A percentile compares a stretch with the other conserved stretches of the same genome.
These are phyloP conservation scores for Coregonus suidteri DNA, from an alignment of 2,797 vertebrate genomes.

Conservation along the genomic window DNA sequence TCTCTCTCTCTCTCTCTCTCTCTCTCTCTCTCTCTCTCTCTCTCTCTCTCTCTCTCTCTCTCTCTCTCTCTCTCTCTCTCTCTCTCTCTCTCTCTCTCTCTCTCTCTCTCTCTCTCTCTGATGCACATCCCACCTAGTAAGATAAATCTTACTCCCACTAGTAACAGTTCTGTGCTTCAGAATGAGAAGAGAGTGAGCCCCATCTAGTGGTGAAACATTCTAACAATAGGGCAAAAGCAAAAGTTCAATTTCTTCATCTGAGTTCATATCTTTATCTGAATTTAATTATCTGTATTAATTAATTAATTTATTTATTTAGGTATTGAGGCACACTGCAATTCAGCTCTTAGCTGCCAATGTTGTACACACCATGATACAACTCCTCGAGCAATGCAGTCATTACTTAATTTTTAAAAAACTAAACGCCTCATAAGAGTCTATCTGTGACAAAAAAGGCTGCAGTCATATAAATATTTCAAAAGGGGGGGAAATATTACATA, in stretches of 20 bases:
- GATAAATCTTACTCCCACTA: background rate
- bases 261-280: background rate
- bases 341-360: background rate
- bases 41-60: too few species aligned
- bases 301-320: background rate
- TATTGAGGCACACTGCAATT: background rate
- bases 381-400: background rate
- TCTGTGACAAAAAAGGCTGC: background rate
- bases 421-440: background rate
- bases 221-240: background rate
- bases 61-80: too few species aligned
- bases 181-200: background rate
- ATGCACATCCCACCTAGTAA: background rate
- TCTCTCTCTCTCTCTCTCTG: background rate
- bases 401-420: background rate
- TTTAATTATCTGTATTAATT: background rate
- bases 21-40: too few species aligned
- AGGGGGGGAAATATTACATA: background rate
- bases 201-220: constrained; percentile 7
- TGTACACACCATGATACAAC: too few species aligned
- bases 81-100: too few species aligned
- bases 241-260: background rate
- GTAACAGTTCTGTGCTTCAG: background rate
- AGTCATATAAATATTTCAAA: background rate
- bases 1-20: constrained; percentile 7